Percentiles rank a stretch among this genome's conserved stretches.
Evolutionary conservation across 1,140 invertebrate genomes (phyloP).

Genomic region (Drosophila sucinea): DNA sequence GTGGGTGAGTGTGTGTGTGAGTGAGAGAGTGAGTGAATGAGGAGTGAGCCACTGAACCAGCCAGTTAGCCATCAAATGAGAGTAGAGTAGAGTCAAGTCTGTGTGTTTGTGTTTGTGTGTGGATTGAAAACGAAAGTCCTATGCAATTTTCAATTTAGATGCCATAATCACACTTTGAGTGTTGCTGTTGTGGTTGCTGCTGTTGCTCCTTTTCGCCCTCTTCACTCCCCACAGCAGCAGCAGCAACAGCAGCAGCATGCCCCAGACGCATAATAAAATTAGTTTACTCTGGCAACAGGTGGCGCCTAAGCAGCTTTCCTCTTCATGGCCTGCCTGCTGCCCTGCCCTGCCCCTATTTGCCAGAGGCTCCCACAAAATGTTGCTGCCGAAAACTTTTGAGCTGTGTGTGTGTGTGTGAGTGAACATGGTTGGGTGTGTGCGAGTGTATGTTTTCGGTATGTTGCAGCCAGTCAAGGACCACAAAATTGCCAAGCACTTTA

Average conservation of each 20-base stretch:
- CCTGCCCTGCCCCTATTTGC: neutral
- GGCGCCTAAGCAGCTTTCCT: slow-evolving; percentile 39
- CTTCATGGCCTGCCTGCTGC: neutral
- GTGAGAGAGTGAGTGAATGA: slow-evolving; percentile 20
- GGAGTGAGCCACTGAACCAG: slow-evolving; percentile 27
- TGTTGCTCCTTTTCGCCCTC: neutral
- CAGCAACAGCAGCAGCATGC: slow-evolving; percentile 33
- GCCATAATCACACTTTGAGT: slow-evolving; percentile 49
- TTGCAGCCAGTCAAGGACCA: slow-evolving; percentile 23
- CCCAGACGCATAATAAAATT: slow-evolving; percentile 66
- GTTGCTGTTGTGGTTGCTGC: slow-evolving; percentile 38
- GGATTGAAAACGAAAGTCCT: slow-evolving; percentile 67
- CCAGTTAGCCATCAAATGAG: slow-evolving; percentile 44
- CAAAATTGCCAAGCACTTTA: slow-evolving; percentile 43
- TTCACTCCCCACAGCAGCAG: too few species aligned
- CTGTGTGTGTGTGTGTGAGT: slow-evolving; percentile 7
- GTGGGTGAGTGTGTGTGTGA: slow-evolving; percentile 24
- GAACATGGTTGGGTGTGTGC: neutral
- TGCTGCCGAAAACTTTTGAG: slow-evolving; percentile 53
- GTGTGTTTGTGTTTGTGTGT: slow-evolving; percentile 6
- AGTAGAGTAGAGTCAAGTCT: slow-evolving; percentile 10
- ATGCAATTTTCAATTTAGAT: slow-evolving; percentile 73
- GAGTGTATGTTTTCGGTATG: slow-evolving; percentile 6
- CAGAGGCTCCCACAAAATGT: slow-evolving; percentile 26
- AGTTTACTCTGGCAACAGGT: slow-evolving; percentile 46